Evolutionary conservation across 2,113 vertebrate species (phyloP).

Genomic region (Mesitornis unicolor): DNA sequence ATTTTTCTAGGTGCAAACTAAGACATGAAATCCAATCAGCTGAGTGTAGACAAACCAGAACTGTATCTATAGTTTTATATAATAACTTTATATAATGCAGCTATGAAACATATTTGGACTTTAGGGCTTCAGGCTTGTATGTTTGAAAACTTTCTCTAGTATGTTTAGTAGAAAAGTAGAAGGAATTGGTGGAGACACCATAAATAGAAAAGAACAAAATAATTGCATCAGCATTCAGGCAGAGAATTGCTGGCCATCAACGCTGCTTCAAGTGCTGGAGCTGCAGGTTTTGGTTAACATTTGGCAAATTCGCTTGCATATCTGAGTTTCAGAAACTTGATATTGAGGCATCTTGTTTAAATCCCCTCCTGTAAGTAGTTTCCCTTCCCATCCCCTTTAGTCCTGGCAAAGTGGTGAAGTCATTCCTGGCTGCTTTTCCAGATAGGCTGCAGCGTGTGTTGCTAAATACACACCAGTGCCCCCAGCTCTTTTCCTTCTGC

Average conservation of each 20-base stretch:
- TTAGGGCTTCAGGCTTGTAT: not conserved
- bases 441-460: accelerated
- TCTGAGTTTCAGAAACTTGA: not conserved
- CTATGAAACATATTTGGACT: not conserved
- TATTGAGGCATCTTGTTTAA: not conserved
- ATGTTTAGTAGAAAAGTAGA: not conserved
- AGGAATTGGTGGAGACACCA: not conserved
- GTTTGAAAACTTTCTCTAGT: not conserved
- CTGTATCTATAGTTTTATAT: not conserved
- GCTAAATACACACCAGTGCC: not conserved
- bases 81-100: not conserved
- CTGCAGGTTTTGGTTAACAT: not conserved
- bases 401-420: not conserved
- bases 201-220: not conserved
- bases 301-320: accelerated
- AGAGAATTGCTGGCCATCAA: not conserved
- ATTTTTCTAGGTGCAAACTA: not conserved
- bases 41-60: not conserved
- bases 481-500: not conserved
- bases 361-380: not conserved
- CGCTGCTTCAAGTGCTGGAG: not conserved
- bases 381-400: not conserved
- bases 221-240: not conserved
- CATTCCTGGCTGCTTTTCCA: not conserved
- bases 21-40: not conserved